Evolutionary conservation across 2,888 invertebrate genomes (phyloP), one percentile per base, ranked within the genome.

Genomic region (Cephus sareptanus): DNA sequence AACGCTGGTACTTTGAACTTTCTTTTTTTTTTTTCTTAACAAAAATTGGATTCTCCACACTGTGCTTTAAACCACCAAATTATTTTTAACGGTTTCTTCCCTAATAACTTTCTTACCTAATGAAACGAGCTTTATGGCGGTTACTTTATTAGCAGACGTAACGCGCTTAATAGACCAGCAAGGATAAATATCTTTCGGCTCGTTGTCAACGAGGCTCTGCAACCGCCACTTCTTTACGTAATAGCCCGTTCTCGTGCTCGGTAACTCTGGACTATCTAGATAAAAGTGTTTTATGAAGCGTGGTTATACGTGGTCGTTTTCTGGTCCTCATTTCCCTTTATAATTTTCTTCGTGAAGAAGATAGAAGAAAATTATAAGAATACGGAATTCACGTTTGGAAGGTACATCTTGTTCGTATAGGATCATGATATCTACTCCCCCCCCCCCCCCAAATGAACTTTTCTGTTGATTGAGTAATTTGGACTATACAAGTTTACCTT

Each of bases 241-340:
- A 88, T 87, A 88, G 85, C 80, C 81, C 79, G 84, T 87, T 84
- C 85, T 86, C 86, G 85, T 77, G 81, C 80, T 80, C 79, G 85
- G 83, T 86, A 87, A 86, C 85, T 86, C 79, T 68, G 75, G 81
- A 80, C 84, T 84, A 86, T 88, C 85, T 81, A 86, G 87, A 88
- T 87, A 87, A 85, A 86, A 84, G 83, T 86, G 80, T 83, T 87
- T 86, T 83, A 87, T 86, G 85, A 87, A 85, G 23, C 56, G 56
- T 56, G 56, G 56, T 56, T 56, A 56, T 56, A 56, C 56, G 56
- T 56, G 1, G 56, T 56, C 56, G 23, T 56, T 56, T 56, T 56
- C 56, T 56, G 23, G 9, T 56, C 23, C 56, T 56, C 15, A 23
- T 56, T 56, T 56, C 56, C 56, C 56, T 56, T 56, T 56, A 56